Conservation (phyloP, 2,113 vertebrate species). For the Macrotus californicus region DNA sequence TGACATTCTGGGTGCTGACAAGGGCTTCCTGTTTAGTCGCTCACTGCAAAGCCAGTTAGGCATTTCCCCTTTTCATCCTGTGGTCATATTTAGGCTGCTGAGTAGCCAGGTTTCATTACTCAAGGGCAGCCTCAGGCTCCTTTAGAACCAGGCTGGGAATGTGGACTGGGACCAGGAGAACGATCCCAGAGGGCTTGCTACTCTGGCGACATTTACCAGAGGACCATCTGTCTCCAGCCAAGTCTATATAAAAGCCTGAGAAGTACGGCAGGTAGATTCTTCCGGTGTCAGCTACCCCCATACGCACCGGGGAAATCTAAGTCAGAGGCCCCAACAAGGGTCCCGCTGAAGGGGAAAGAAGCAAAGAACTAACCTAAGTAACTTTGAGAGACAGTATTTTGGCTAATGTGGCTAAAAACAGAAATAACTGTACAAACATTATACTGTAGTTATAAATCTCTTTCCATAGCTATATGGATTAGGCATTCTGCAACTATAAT, state of each 20-base stretch:
- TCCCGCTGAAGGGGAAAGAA: background rate
- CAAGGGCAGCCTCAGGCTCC: background rate
- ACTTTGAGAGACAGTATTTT: background rate
- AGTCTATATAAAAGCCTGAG: background rate
- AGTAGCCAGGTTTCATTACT: slow-evolving; percentile 4
- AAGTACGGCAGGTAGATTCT: background rate
- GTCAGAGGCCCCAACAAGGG: background rate
- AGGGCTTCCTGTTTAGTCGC: background rate
- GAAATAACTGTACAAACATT: slow-evolving; percentile 10
- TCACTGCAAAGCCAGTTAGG: background rate
- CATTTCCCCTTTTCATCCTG: background rate
- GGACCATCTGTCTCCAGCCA: background rate
- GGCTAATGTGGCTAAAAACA: slow-evolving; percentile 26
- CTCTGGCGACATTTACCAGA: background rate
- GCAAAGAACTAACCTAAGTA: background rate
- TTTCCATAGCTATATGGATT: background rate
- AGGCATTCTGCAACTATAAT: background rate
- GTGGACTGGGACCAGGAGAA: background rate
- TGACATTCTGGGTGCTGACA: background rate
- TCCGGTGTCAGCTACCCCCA: background rate
- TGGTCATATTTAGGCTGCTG: slow-evolving; percentile 2
- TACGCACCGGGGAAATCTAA: background rate
- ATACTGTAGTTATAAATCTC: background rate
- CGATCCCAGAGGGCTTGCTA: background rate
- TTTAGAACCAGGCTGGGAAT: background rate